phyloP scores from a whole-genome alignment of 30 jellyfish, hydroid and myxozoan genomes.

The Cassiopea andromeda region DNA sequence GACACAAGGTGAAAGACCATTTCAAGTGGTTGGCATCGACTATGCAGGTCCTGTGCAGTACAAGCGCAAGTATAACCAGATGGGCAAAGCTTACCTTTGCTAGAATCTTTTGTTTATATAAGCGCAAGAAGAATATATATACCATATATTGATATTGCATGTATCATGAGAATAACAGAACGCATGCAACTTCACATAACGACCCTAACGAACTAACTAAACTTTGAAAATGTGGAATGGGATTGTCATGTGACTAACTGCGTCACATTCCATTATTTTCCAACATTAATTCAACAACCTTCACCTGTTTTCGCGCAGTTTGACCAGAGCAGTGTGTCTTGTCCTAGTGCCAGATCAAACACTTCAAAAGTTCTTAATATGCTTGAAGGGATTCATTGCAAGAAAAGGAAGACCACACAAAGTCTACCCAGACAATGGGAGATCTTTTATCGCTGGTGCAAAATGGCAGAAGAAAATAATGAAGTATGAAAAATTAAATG shows the following conservation, averaged over 20 bases:
- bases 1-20: slow-evolving; percentile 57
- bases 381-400: slow-evolving; percentile 61
- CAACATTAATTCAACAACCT: too few species aligned
- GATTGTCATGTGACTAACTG: too few species aligned
- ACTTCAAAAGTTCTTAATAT: slow-evolving; percentile 8
- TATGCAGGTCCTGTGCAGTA: slow-evolving; percentile 64
- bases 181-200: too few species aligned
- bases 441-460: slow-evolving; percentile 48
- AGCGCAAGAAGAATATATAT: too few species aligned
- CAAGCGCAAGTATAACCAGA: slow-evolving; percentile 29
- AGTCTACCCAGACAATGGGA: slow-evolving; percentile 66
- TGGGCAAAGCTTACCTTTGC: slow-evolving; percentile 67
- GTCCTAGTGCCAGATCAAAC: slow-evolving; percentile 50
- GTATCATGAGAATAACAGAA: too few species aligned
- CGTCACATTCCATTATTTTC: too few species aligned
- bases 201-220: too few species aligned
- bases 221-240: too few species aligned
- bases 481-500: slow-evolving; percentile 31
- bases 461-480: slow-evolving; percentile 52
- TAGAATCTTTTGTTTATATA: too few species aligned
- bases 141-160: too few species aligned
- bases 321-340: slow-evolving; percentile 61
- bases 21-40: slow-evolving; percentile 62
- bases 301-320: slow-evolving; percentile 57
- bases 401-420: slow-evolving; percentile 71